Percentiles rank a stretch among this genome's conserved stretches.
These are phyloP conservation scores for Pedicia rivosa DNA, from an alignment of 2,888 invertebrate genomes.

Conservation along the genomic window DNA sequence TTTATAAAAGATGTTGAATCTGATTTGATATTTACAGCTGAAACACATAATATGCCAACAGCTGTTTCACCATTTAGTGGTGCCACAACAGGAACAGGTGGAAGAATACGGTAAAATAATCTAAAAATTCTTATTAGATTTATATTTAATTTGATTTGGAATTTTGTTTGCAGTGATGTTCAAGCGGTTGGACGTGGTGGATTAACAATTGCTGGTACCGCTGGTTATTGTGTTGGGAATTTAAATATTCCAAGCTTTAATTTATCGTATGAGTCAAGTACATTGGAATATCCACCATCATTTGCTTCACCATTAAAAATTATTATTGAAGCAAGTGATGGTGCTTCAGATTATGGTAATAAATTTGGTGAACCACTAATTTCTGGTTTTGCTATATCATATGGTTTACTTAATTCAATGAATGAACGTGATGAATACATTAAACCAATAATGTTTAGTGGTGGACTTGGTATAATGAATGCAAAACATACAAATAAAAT, in stretches of 20 bases:
- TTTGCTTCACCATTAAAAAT: constrained; percentile 84
- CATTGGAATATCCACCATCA: constrained; percentile 64
- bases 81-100: constrained; percentile 95
- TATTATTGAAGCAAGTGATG: constrained; percentile 90
- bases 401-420: constrained; percentile 53
- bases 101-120: constrained; percentile 46
- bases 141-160: neutral
- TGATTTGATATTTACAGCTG: constrained; percentile 93
- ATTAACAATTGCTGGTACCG: constrained; percentile 86
- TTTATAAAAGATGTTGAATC: constrained; percentile 43
- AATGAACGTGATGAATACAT: constrained; percentile 77
- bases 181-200: constrained; percentile 92
- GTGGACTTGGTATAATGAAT: constrained; percentile 85
- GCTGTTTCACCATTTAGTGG: constrained; percentile 97
- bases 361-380: constrained; percentile 97
- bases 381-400: constrained; percentile 80
- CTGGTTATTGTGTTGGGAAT: constrained; percentile 92
- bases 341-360: constrained; percentile 97
- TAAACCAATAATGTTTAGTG: constrained; percentile 98
- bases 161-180: constrained; percentile 53
- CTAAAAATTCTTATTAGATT: neutral
- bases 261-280: constrained; percentile 61
- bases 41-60: constrained; percentile 97
- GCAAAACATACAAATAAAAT: constrained; percentile 64
- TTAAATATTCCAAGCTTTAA: constrained; percentile 66